Evolutionary conservation across 1,140 invertebrate genomes (phyloP), one percentile per base, ranked within the genome.

Genomic region (Neodiprion lecontei): DNA sequence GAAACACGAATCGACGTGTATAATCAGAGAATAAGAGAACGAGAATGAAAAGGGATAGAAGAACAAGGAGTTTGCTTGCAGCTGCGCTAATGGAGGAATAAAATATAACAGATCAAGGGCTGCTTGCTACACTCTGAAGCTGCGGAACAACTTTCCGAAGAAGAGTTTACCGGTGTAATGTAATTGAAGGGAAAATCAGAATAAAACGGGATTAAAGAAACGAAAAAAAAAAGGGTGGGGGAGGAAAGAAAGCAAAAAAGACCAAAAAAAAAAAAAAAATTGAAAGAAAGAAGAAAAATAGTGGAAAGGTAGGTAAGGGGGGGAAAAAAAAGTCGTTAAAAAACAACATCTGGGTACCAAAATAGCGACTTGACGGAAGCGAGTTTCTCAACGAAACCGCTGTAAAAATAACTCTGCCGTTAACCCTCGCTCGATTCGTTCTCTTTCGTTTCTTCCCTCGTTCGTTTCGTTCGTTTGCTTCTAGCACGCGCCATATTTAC

Each of bases 321-420:
- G 61, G 53, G 67, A n/a, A 69, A 70, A 80, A 75, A 23, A 48
- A 71, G 50, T 17, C 40, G 70, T 72, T 48, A 40, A 17, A 53
- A 72, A 78, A 78, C 75, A 65, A 69, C 61, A 23, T 68, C n/a
- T 72, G 70, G 21, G 50, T 49, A 79, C 77, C 68, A 75, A 79
- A 82, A 82, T 82, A 82, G 80, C 76, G 67, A 67, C 28, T 73
- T 74, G 72, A 72, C 78, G 80, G 80, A 82, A 82, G 68, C 77
- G 78, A 76, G 75, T 82, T 81, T 81, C 78, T 73, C 74, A 79
- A 81, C 75, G 70, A 69, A 67, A 48, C 72, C 11, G 74, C 77
- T 76, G 81, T 75, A 80, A 79, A 82, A 81, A 81, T 81, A 81
- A 77, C 80, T n/a, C 53, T 28, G 71, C 66, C 74, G 61, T 50